Conservation (phyloP, 2,113 vertebrate genomes). For the Corythaixoides concolor region DNA sequence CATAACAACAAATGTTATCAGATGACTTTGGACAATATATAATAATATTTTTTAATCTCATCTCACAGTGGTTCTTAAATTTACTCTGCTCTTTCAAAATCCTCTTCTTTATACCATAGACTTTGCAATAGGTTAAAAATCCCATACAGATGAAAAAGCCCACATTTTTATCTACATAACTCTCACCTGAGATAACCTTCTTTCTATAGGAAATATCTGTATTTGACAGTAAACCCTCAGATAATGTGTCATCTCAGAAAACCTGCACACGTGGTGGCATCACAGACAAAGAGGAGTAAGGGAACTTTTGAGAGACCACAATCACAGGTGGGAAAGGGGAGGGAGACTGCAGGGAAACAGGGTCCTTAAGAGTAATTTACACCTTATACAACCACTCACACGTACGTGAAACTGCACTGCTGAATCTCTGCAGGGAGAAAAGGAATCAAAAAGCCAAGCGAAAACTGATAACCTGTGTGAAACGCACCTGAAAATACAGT, state of each 20-base stretch:
- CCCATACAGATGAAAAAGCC: fast-evolving
- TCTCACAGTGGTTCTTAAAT: background rate
- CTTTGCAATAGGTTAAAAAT: background rate
- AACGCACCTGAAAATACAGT: background rate
- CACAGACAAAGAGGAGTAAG: background rate
- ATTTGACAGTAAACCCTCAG: background rate
- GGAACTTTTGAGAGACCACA: background rate
- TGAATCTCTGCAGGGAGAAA: background rate
- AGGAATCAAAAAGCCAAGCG: background rate
- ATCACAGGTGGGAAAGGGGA: background rate
- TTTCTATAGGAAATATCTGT: background rate
- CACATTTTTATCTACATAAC: background rate
- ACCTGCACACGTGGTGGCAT: background rate
- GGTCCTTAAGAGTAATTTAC: background rate
- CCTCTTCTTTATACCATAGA: background rate
- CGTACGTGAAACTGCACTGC: background rate
- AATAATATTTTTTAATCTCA: background rate
- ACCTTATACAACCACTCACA: background rate
- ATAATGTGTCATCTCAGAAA: background rate
- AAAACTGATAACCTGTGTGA: background rate
- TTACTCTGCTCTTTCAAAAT: background rate
- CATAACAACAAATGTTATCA: background rate
- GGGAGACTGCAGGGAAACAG: background rate
- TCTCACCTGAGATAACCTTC: background rate
- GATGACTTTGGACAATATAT: background rate